Evolutionary conservation across 2,888 invertebrate genomes (phyloP).

Genomic region (Apomyelois bistriatella): DNA sequence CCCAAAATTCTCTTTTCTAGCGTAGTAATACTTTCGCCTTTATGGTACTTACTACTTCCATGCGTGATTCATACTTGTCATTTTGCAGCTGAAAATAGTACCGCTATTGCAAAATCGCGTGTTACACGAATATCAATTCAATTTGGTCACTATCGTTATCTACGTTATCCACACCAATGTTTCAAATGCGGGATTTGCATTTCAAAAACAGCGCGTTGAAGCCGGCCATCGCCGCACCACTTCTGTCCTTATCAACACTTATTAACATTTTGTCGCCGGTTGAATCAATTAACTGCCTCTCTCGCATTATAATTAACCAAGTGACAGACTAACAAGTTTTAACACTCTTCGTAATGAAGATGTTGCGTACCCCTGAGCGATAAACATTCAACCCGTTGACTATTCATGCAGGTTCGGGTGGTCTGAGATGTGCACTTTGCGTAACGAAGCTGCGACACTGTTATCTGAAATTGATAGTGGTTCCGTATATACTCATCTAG

Average conservation of each 20-base stretch:
- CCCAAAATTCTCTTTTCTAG: no score
- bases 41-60: no score
- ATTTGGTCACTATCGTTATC: slow-evolving; percentile 46
- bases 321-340: slow-evolving; percentile 76
- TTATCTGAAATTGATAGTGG: neutral
- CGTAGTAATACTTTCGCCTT: no score
- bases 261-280: slow-evolving; percentile 76
- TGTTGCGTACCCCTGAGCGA: slow-evolving; percentile 52
- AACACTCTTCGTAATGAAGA: slow-evolving; percentile 77
- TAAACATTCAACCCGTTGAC: slow-evolving; percentile 36
- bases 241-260: slow-evolving; percentile 51
- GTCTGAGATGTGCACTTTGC: slow-evolving; percentile 23
- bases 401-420: slow-evolving; percentile 45
- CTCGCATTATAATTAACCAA: slow-evolving; percentile 72
- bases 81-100: slow-evolving; percentile 17
- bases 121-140: slow-evolving; percentile 56
- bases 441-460: neutral
- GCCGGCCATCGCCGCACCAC: slow-evolving; percentile 15
- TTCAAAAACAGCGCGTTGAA: slow-evolving; percentile 21
- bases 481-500: neutral
- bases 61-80: neutral
- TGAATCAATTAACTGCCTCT: slow-evolving; percentile 68
- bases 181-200: slow-evolving; percentile 48
- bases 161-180: slow-evolving; percentile 51
- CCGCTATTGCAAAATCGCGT: slow-evolving; percentile 55